These are phyloP conservation scores for Emydocephalus ijimae DNA, from an alignment of 2,113 vertebrate species.

Conservation along the genomic window DNA sequence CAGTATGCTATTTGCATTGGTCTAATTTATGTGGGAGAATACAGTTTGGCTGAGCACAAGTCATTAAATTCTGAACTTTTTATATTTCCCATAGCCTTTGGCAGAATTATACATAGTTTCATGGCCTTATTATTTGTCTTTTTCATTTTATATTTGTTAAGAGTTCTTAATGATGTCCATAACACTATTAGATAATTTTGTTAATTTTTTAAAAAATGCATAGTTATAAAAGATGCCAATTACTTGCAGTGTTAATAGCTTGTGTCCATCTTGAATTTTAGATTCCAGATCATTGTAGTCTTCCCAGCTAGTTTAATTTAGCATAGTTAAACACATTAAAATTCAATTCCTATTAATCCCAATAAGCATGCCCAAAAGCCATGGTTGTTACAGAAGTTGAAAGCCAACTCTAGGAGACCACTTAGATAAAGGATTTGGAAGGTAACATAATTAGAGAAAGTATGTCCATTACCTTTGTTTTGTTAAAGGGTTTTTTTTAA, in stretches of 20 bases:
- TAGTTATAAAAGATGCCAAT: neutral
- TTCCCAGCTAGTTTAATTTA: neutral
- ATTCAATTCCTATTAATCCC: neutral
- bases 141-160: neutral
- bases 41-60: neutral
- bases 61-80: neutral
- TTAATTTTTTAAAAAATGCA: neutral
- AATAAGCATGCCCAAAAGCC: neutral
- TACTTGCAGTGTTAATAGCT: neutral
- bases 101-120: neutral
- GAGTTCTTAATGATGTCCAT: neutral
- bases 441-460: neutral
- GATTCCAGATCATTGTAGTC: neutral
- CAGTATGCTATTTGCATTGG: neutral
- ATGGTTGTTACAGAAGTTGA: neutral
- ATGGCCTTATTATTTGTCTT: neutral
- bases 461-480: neutral
- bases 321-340: neutral
- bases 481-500: neutral
- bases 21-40: neutral
- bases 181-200: neutral
- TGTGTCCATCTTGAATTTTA: neutral
- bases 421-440: neutral
- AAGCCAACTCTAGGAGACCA: neutral
- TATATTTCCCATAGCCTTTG: neutral